phyloP scores from a whole-genome alignment of 2,113 vertebrate genomes.

The Porphyrio hochstetteri region DNA sequence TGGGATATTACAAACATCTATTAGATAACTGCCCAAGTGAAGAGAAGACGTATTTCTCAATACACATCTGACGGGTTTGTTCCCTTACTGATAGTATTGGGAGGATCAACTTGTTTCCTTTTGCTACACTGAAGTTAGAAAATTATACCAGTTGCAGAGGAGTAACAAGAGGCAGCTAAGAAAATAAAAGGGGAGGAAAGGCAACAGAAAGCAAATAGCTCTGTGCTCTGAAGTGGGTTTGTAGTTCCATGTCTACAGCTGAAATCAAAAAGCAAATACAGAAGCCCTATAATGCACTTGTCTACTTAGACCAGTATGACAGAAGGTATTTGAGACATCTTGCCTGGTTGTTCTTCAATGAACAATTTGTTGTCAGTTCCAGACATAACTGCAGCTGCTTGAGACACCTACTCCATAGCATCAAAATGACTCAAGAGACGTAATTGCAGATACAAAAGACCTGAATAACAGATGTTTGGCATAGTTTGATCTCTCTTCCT shows the following conservation, averaged over 20 bases:
- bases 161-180: neutral
- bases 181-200: conserved; percentile 6
- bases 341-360: neutral
- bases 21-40: neutral
- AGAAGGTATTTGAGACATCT: neutral
- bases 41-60: neutral
- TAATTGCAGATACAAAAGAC: neutral
- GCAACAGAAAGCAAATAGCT: neutral
- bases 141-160: neutral
- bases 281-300: neutral
- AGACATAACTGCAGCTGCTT: neutral
- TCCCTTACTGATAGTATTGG: neutral
- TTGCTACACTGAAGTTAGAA: neutral
- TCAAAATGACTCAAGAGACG: neutral
- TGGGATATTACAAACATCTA: neutral
- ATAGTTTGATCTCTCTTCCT: neutral
- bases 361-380: neutral
- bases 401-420: neutral
- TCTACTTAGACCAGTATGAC: neutral
- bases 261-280: conserved; percentile 4
- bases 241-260: neutral
- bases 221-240: neutral
- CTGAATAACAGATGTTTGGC: neutral
- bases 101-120: neutral
- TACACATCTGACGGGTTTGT: neutral